Evolutionary conservation across 2,888 invertebrate genomes (phyloP), one percentile per base, ranked within the genome.

Genomic region (Agrypnus murinus): DNA sequence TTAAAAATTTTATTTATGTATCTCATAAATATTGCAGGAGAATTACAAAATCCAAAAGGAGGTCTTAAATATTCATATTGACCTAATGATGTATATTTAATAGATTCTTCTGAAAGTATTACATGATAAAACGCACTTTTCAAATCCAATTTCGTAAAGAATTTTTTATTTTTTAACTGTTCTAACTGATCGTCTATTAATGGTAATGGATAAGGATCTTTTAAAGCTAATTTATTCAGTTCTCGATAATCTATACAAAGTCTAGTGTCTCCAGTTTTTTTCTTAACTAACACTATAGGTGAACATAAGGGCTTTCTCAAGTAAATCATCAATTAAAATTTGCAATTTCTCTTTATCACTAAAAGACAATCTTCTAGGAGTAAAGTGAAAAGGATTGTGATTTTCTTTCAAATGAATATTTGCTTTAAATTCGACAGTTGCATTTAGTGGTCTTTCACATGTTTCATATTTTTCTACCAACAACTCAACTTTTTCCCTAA

Each of bases 191-290:
- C 79, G n/a, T 79, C 79, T 1, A 80, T 79, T 5, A 80, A 34
- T 0, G 79, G 79, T 0, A 74, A 12, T 0, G 78, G 77, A 17
- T 67, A 79, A 38, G 75, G 72, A 17, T 78, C 77, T 9, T 65
- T 73, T 14, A 76, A 45, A 0, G 78, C 79, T 6, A 78, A 65
- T 25, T 75, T 76, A 48, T 79, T 79, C 9, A 80, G 19, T n/a
- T 72, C 57, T 4, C 80, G 43, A 62, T 74, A 81, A 62, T 81
- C 79, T 0, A 80, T 66, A 66, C 79, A 80, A 58, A 80, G 53
- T 6, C 80, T 57, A n/a, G 69, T 38, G 9, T 77, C 77, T 17
- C 76, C 76, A 7, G 55, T 72, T 64, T 77, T 79, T 65, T 79
- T 79, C 12, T 65, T 60, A 5, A 79, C 75, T 31, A 77, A 36